Evolutionary conservation across 2,888 invertebrate species (phyloP).

Genomic region (Sisyra nigra): DNA sequence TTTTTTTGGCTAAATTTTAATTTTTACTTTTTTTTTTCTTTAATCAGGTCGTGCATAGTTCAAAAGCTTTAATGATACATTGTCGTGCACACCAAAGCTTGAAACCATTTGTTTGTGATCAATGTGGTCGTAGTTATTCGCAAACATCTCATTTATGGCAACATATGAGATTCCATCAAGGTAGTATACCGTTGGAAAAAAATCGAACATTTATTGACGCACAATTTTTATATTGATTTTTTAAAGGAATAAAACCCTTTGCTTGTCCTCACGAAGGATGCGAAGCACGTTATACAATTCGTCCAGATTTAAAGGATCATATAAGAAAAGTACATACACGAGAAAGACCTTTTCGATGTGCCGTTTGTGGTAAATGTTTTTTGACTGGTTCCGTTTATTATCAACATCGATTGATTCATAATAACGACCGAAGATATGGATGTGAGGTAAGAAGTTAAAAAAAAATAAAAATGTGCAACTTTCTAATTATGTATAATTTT

Average conservation of each 20-base stretch:
- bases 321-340: slow-evolving; percentile 45
- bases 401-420: slow-evolving; percentile 43
- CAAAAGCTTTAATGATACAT: slow-evolving; percentile 26
- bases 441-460: slow-evolving; percentile 31
- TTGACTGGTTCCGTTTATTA: slow-evolving; percentile 46
- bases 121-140: slow-evolving; percentile 41
- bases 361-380: slow-evolving; percentile 42
- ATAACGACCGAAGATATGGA: slow-evolving; percentile 43
- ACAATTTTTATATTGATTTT: slow-evolving; percentile 3
- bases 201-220: not conserved
- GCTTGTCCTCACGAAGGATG: slow-evolving; percentile 41
- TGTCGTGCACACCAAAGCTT: slow-evolving; percentile 26
- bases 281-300: slow-evolving; percentile 41
- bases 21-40: slow-evolving; percentile 8
- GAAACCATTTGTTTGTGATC: slow-evolving; percentile 38
- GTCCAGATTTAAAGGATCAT: slow-evolving; percentile 45
- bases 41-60: slow-evolving; percentile 25
- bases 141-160: slow-evolving; percentile 50
- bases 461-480: not conserved
- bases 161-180: slow-evolving; percentile 46
- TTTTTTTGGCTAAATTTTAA: not conserved
- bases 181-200: slow-evolving; percentile 19
- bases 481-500: slow-evolving; percentile 9
- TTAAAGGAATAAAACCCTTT: slow-evolving; percentile 41
- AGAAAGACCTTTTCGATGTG: slow-evolving; percentile 43